Conservation (phyloP, 2,797 vertebrate genomes). For the Chloroceryle inda region DNA sequence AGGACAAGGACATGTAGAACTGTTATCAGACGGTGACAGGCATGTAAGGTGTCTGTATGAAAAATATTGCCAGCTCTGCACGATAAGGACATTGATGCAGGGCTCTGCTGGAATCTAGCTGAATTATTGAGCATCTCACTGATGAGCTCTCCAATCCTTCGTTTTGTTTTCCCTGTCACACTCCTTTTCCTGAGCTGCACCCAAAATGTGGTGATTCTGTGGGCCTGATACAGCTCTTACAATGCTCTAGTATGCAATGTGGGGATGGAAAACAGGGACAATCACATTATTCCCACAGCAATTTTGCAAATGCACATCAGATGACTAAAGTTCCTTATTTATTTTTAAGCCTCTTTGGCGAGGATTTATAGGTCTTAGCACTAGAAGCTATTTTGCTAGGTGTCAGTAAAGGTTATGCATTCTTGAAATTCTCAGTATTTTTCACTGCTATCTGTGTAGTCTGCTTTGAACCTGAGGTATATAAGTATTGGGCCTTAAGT, state of each 20-base stretch:
- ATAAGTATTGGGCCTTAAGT: not conserved
- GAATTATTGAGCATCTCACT: not conserved
- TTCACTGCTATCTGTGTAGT: not conserved
- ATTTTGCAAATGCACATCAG: constrained; percentile 36
- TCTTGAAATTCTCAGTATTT: constrained; percentile 38
- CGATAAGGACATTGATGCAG: not conserved
- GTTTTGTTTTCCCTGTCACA: not conserved
- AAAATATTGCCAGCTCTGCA: not conserved
- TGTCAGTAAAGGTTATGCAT: constrained; percentile 52
- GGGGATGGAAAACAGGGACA: not conserved
- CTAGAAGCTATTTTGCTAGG: constrained; percentile 20
- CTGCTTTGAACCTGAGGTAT: not conserved
- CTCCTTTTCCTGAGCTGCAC: not conserved
- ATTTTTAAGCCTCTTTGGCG: constrained; percentile 60
- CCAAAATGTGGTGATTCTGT: not conserved
- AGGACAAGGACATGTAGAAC: not conserved
- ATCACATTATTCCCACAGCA: not conserved
- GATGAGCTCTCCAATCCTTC: not conserved
- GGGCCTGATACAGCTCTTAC: not conserved
- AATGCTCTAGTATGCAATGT: not conserved
- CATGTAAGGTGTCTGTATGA: not conserved
- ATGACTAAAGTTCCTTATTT: constrained; percentile 41
- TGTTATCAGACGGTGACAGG: not conserved
- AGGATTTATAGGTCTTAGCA: constrained; percentile 38
- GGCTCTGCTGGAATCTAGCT: not conserved